Conservation (phyloP, 2,888 invertebrate genomes). For the Nineta flava region DNA sequence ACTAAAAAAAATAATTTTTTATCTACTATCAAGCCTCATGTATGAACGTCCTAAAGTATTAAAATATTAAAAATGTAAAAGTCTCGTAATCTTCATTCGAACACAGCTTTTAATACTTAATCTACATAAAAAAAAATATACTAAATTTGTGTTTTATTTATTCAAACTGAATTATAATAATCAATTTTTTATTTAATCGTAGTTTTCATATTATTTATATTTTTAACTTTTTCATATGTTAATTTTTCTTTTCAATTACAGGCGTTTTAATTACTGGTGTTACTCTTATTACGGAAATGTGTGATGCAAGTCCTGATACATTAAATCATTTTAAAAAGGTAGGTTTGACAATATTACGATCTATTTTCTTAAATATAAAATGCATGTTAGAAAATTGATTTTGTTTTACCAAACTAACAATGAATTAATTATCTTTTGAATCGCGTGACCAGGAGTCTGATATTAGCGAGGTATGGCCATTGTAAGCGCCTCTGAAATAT, state of each 20-base stretch:
- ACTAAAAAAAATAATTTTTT: too few species aligned
- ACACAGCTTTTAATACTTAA: too few species aligned
- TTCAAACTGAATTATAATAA: too few species aligned
- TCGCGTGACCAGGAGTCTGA: slow-evolving; percentile 1
- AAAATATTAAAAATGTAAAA: too few species aligned
- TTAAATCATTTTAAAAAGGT: slow-evolving; percentile 98
- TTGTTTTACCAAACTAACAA: not conserved
- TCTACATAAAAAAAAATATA: too few species aligned
- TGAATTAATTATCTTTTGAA: not conserved
- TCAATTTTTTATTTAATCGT: too few species aligned
- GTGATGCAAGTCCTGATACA: slow-evolving; percentile 94
- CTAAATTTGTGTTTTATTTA: too few species aligned
- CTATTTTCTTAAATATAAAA: slow-evolving; percentile 17
- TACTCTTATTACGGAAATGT: slow-evolving; percentile 98
- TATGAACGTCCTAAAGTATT: too few species aligned
- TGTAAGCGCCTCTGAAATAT: not conserved
- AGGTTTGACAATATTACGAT: slow-evolving; percentile 23
- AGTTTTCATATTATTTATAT: too few species aligned
- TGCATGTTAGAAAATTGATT: not conserved
- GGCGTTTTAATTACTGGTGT: slow-evolving; percentile 96
- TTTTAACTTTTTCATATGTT: not conserved
- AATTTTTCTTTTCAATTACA: too few species aligned
- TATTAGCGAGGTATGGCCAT: slow-evolving; percentile 2
- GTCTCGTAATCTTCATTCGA: too few species aligned
- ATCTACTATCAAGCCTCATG: too few species aligned